These are phyloP conservation scores for Turdus rufiventris DNA, from an alignment of 2,113 vertebrate species.

Conservation along the genomic window DNA sequence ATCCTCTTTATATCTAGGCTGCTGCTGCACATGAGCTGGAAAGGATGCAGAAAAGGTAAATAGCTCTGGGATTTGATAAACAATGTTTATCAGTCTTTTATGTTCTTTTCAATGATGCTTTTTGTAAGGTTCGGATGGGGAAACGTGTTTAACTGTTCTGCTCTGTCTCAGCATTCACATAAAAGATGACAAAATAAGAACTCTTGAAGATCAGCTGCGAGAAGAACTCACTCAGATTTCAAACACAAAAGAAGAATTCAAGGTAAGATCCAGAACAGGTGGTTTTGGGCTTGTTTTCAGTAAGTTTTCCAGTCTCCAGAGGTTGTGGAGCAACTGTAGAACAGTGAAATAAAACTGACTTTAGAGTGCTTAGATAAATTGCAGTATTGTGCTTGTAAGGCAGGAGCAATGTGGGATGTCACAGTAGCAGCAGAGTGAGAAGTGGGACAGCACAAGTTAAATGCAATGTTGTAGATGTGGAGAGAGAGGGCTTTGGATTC, in stretches of 20 bases:
- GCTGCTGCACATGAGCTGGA: conserved; percentile 74
- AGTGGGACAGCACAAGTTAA: not conserved
- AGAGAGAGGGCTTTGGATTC: not conserved
- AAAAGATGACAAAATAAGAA: conserved; percentile 78
- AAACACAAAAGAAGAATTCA: conserved; percentile 74
- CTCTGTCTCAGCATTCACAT: conserved; percentile 60
- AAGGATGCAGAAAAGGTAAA: conserved; percentile 80
- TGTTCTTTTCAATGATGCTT: not conserved
- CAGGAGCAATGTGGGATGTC: not conserved
- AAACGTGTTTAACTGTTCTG: not conserved
- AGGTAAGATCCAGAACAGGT: conserved; percentile 51
- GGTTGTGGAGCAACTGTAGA: not conserved
- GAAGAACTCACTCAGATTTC: conserved; percentile 60
- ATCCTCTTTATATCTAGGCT: conserved; percentile 71
- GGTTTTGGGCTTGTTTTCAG: not conserved
- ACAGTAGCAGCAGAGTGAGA: not conserved
- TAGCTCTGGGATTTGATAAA: conserved; percentile 28
- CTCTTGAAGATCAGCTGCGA: conserved; percentile 75
- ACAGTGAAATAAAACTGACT: not conserved
- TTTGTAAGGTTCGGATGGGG: not conserved
- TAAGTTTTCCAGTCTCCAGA: not conserved
- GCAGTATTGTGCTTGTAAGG: not conserved
- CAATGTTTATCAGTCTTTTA: not conserved
- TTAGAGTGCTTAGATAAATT: not conserved
- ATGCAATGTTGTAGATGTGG: not conserved